A percentile compares a stretch with the other conserved stretches of the same genome.
Evolutionary conservation across 2,797 vertebrate species (phyloP).

Genomic region (Eulemur mongoz): DNA sequence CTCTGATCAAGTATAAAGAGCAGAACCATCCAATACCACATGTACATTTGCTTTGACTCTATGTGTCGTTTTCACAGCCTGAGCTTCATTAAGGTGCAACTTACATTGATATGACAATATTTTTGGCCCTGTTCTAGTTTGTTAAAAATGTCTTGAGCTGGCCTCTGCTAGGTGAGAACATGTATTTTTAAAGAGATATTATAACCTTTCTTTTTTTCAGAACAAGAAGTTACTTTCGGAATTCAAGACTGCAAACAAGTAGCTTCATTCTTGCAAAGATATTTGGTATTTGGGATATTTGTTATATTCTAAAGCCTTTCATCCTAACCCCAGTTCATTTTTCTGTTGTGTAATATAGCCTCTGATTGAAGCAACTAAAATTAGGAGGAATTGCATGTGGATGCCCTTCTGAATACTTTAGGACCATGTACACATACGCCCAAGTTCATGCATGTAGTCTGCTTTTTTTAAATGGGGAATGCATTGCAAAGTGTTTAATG

Average conservation of each 20-base stretch:
- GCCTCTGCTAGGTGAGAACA: not conserved
- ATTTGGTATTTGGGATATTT: not conserved
- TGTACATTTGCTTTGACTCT: not conserved
- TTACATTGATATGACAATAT: not conserved
- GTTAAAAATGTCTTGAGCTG: constrained; percentile 31
- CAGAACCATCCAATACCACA: not conserved
- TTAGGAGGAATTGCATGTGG: not conserved
- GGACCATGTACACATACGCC: not conserved
- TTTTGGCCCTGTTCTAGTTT: not conserved
- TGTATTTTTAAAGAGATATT: constrained; percentile 13
- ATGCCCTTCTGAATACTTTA: not conserved
- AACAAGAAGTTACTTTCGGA: constrained; percentile 9
- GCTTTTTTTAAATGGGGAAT: not conserved
- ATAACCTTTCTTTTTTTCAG: not conserved
- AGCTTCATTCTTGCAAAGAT: constrained; percentile 2
- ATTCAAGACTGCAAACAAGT: not conserved
- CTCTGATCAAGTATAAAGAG: not conserved
- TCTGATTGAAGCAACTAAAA: not conserved
- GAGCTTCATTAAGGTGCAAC: not conserved
- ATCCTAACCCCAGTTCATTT: not conserved
- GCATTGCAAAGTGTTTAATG: constrained; percentile 59
- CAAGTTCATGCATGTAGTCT: not conserved
- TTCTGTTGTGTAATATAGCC: not conserved
- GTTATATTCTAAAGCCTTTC: constrained; percentile 16
- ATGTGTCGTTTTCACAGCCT: not conserved